phyloP scores from a whole-genome alignment of 2,113 vertebrate genomes.

The Sclerurus mexicanus region DNA sequence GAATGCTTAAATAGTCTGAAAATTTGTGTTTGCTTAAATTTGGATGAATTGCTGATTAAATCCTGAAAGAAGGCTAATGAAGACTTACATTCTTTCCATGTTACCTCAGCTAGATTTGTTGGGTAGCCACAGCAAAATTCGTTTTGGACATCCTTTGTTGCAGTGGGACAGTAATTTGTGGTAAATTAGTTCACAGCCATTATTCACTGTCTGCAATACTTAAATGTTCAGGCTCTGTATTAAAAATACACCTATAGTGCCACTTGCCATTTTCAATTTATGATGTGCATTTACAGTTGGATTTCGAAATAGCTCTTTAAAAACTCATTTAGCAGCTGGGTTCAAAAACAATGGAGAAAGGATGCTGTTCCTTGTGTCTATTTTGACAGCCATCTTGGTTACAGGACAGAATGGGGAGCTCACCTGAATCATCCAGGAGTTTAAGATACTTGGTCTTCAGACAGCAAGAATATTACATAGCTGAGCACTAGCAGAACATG shows the following conservation, averaged over 20 bases:
- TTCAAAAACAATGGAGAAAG: neutral
- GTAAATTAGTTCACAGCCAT: slow-evolving; percentile 6
- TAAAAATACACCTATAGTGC: neutral
- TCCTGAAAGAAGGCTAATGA: neutral
- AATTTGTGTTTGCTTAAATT: neutral
- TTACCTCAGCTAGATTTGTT: neutral
- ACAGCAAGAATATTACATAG: neutral
- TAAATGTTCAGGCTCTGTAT: neutral
- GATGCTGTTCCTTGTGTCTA: neutral
- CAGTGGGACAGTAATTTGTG: neutral
- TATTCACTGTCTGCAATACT: neutral
- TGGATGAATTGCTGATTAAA: neutral
- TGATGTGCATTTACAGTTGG: neutral
- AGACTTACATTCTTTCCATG: neutral
- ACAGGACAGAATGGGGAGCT: neutral
- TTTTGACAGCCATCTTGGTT: neutral
- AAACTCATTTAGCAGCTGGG: neutral
- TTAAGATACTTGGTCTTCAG: neutral
- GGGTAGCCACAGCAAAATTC: neutral
- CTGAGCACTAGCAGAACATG: neutral
- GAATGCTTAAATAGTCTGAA: neutral
- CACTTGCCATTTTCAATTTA: neutral
- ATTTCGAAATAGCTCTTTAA: neutral
- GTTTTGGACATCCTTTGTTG: neutral
- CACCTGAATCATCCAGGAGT: neutral